These are phyloP conservation scores for Ostrea edulis DNA, from an alignment of 1,140 invertebrate species.

Conservation along the genomic window DNA sequence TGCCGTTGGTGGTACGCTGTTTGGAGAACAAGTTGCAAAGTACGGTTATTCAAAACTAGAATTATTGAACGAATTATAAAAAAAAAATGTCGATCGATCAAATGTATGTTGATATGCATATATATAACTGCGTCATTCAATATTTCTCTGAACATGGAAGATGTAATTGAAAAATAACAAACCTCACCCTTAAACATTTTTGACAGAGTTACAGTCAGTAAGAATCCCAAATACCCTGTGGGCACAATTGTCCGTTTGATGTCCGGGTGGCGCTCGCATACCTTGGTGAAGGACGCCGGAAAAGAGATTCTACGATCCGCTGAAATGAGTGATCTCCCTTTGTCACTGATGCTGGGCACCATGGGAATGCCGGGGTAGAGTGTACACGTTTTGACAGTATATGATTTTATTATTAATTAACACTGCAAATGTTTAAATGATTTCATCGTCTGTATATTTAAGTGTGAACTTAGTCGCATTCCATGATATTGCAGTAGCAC, in stretches of 20 bases:
- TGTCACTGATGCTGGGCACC: conserved; percentile 59
- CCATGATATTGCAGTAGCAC: too few species aligned
- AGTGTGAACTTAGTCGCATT: too few species aligned
- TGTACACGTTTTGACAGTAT: neutral
- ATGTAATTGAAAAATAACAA: neutral
- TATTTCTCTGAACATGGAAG: too few species aligned
- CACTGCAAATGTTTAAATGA: too few species aligned
- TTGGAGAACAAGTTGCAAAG: conserved; percentile 57
- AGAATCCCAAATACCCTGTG: conserved; percentile 50
- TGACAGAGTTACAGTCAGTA: conserved; percentile 56
- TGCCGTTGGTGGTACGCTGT: conserved; percentile 43
- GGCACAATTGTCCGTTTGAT: conserved; percentile 40
- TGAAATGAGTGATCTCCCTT: conserved; percentile 55
- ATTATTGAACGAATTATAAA: neutral
- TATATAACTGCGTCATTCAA: too few species aligned
- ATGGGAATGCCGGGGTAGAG: conserved; percentile 68
- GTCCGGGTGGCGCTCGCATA: conserved; percentile 55
- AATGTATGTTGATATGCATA: too few species aligned
- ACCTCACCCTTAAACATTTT: neutral
- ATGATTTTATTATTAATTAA: too few species aligned
- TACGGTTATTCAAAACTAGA: neutral
- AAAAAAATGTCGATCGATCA: too few species aligned
- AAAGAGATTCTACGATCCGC: conserved; percentile 47
- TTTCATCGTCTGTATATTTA: too few species aligned
- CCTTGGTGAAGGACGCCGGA: conserved; percentile 42